These are phyloP conservation scores for Candoia aspera DNA, from an alignment of 2,113 vertebrate genomes.

Conservation along the genomic window DNA sequence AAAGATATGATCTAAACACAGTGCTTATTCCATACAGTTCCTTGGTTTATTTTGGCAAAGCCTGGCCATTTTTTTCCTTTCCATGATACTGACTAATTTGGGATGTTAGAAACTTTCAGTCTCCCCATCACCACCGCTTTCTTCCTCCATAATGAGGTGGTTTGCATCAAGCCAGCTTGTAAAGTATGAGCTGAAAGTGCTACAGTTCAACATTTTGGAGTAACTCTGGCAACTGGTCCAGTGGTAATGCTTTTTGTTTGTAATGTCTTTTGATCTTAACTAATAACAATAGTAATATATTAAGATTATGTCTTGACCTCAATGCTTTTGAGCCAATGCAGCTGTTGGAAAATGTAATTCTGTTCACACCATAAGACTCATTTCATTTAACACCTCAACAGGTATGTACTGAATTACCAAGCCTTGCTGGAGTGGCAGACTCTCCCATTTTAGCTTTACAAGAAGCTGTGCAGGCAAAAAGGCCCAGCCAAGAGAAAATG, in stretches of 20 bases:
- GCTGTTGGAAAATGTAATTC: conserved; percentile 58
- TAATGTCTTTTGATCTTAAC: conserved; percentile 62
- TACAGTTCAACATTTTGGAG: conserved; percentile 45
- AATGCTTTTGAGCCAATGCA: conserved; percentile 57
- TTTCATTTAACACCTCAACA: conserved; percentile 65
- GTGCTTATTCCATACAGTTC: neutral
- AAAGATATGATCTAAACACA: neutral
- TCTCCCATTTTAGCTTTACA: conserved; percentile 41
- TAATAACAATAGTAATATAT: conserved; percentile 56
- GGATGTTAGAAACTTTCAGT: conserved; percentile 40
- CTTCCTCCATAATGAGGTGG: conserved; percentile 35
- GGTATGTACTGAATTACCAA: conserved; percentile 57
- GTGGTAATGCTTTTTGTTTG: conserved; percentile 51
- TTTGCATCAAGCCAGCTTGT: conserved; percentile 58
- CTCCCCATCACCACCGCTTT: neutral
- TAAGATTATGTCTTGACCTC: conserved; percentile 52
- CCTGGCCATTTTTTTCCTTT: conserved; percentile 37
- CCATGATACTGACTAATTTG: conserved; percentile 35
- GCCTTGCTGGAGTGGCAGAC: conserved; percentile 43
- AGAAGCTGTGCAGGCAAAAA: conserved; percentile 41
- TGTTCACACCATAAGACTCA: conserved; percentile 50
- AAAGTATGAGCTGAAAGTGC: conserved; percentile 58
- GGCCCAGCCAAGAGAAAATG: conserved; percentile 26
- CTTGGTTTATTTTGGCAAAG: conserved; percentile 46
- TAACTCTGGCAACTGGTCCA: conserved; percentile 50